phyloP scores from a whole-genome alignment of 2,888 invertebrate genomes.

The Elgonia sp. region DNA sequence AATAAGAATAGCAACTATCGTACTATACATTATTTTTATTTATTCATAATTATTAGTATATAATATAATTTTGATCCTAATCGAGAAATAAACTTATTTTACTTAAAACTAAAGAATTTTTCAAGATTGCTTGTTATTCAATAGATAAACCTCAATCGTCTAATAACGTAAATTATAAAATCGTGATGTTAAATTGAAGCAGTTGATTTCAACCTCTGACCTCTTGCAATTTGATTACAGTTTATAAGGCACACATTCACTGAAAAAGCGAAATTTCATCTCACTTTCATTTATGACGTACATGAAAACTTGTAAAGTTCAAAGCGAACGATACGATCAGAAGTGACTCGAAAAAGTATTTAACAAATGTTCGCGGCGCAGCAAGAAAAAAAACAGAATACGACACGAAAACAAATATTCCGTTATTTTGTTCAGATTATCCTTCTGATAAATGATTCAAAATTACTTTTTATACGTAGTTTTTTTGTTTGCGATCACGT shows the following conservation, averaged over 20 bases:
- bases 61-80: conserved; percentile 45
- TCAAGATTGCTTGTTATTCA: conserved; percentile 41
- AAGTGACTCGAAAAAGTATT: conserved; percentile 58
- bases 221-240: conserved; percentile 69
- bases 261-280: conserved; percentile 72
- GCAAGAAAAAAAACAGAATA: conserved; percentile 47
- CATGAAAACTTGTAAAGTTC: conserved; percentile 72
- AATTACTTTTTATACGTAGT: too few relatives aligned
- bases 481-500: neutral
- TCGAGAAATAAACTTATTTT: conserved; percentile 30
- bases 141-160: conserved; percentile 53
- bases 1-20: too few relatives aligned
- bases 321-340: conserved; percentile 67
- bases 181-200: conserved; percentile 67
- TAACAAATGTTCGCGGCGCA: conserved; percentile 60
- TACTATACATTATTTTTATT: too few relatives aligned
- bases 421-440: conserved; percentile 44
- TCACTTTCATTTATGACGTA: conserved; percentile 73
- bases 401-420: conserved; percentile 51
- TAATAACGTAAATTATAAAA: conserved; percentile 65
- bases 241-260: conserved; percentile 67
- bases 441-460: conserved; percentile 12
- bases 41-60: neutral
- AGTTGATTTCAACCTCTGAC: conserved; percentile 53
- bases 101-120: neutral